Evolutionary conservation across 1,140 invertebrate genomes (phyloP).

Genomic region (Drosophila lini): DNA sequence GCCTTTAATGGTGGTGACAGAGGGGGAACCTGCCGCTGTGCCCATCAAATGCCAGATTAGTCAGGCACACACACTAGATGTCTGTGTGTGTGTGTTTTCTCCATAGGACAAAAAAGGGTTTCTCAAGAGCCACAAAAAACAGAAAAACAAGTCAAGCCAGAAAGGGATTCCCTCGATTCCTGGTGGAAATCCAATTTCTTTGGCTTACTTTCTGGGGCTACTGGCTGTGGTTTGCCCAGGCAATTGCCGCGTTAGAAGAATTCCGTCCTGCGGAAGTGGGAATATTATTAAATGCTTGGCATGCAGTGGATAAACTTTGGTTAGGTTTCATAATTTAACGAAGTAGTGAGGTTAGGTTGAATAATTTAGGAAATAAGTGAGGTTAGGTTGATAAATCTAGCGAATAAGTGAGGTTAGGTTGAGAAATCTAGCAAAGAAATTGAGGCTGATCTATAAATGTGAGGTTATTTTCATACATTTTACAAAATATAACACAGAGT

Average conservation of each 20-base stretch:
- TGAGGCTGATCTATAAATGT: too few relatives aligned
- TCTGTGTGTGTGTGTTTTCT: neutral
- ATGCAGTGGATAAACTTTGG: neutral
- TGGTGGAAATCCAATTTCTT: conserved; percentile 27
- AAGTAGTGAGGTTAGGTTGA: neutral
- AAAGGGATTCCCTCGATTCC: conserved; percentile 1
- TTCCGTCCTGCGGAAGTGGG: neutral
- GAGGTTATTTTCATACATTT: too few relatives aligned
- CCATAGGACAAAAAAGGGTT: conserved; percentile 22
- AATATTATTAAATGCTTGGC: neutral
- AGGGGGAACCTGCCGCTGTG: conserved; percentile 16
- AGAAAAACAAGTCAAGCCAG: neutral
- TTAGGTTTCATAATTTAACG: neutral
- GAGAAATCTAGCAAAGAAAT: neutral
- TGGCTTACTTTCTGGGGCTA: conserved; percentile 7
- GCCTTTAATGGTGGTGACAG: conserved; percentile 28
- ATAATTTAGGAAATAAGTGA: neutral
- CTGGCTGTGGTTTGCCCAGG: conserved; percentile 12
- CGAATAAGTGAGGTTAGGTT: neutral
- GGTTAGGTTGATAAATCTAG: neutral
- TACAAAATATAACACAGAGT: too few relatives aligned
- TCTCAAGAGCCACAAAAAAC: neutral
- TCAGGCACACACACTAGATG: conserved; percentile 1
- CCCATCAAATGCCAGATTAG: conserved; percentile 48
- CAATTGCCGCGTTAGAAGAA: neutral